Conservation (phyloP, 2,797 vertebrate genomes). For the Telmatherina bonti region DNA sequence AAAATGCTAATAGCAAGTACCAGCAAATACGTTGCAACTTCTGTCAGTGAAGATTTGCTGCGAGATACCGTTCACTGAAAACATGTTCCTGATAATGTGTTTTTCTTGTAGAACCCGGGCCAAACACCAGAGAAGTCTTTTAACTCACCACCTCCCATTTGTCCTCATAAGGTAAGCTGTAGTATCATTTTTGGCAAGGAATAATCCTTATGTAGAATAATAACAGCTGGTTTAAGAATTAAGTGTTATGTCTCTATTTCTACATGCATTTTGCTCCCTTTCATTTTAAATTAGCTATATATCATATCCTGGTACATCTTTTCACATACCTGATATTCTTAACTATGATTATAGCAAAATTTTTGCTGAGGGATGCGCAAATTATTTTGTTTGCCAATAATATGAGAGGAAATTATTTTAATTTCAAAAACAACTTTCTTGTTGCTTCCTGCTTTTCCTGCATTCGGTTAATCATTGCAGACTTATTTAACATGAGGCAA, state of each 20-base stretch:
- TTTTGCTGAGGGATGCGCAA: conserved; percentile 4
- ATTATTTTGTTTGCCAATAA: conserved; percentile 10
- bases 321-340: conserved; percentile 9
- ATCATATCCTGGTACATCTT: conserved; percentile 4
- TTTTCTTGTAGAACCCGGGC: conserved; percentile 82
- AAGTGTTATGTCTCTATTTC: not conserved
- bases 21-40: conserved; percentile 65
- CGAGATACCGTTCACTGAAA: conserved; percentile 57
- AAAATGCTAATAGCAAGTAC: conserved; percentile 59
- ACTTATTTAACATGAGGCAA: conserved; percentile 42
- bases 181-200: conserved; percentile 21
- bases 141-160: conserved; percentile 77
- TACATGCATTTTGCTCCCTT: not conserved
- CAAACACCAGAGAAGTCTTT: conserved; percentile 84
- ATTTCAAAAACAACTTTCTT: conserved; percentile 11
- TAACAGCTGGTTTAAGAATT: conserved; percentile 36
- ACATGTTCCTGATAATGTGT: conserved; percentile 75
- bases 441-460: conserved; percentile 4
- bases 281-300: conserved; percentile 11
- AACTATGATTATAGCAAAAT: not conserved
- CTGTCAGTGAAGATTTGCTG: conserved; percentile 66
- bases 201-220: conserved; percentile 42
- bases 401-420: conserved; percentile 14
- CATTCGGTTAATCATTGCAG: conserved; percentile 20
- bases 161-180: conserved; percentile 86